Conservation (phyloP, 2,797 vertebrate genomes). For the Siniperca scherzeri region DNA sequence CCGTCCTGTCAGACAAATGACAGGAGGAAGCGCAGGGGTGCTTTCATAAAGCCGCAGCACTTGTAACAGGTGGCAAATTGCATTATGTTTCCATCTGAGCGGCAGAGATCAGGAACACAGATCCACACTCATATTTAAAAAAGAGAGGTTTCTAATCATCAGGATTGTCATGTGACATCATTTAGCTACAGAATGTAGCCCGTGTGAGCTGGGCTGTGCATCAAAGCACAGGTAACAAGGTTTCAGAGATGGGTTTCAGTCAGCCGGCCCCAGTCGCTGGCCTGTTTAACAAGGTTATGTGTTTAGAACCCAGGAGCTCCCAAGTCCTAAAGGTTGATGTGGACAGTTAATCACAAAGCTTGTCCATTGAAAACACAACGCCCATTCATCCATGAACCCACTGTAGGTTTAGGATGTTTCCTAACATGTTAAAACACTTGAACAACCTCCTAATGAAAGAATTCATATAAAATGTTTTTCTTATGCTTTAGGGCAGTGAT, state of each 20-base stretch:
- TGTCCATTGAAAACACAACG: slow-evolving; percentile 67
- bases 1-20: slow-evolving; percentile 82
- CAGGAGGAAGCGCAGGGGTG: slow-evolving; percentile 81
- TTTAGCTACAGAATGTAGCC: slow-evolving; percentile 83
- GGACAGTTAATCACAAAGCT: slow-evolving; percentile 78
- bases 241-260: slow-evolving; percentile 85
- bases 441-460: slow-evolving; percentile 39
- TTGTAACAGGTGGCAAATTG: slow-evolving; percentile 87
- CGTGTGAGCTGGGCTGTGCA: slow-evolving; percentile 80
- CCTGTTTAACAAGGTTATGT: slow-evolving; percentile 84
- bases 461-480: neutral
- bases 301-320: slow-evolving; percentile 79
- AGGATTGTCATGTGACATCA: slow-evolving; percentile 86
- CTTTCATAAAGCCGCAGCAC: slow-evolving; percentile 86
- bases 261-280: slow-evolving; percentile 77
- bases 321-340: slow-evolving; percentile 79
- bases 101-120: slow-evolving; percentile 80
- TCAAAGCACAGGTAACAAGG: slow-evolving; percentile 85
- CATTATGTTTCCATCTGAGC: slow-evolving; percentile 84
- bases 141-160: slow-evolving; percentile 85
- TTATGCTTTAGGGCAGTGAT: slow-evolving; percentile 21
- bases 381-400: slow-evolving; percentile 59
- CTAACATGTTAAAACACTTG: slow-evolving; percentile 50
- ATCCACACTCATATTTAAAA: slow-evolving; percentile 84
- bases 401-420: slow-evolving; percentile 55